Percentiles rank a stretch among this genome's conserved stretches.
These are phyloP conservation scores for Tylochromis polylepis DNA, from an alignment of 2,113 vertebrate genomes.

Conservation along the genomic window DNA sequence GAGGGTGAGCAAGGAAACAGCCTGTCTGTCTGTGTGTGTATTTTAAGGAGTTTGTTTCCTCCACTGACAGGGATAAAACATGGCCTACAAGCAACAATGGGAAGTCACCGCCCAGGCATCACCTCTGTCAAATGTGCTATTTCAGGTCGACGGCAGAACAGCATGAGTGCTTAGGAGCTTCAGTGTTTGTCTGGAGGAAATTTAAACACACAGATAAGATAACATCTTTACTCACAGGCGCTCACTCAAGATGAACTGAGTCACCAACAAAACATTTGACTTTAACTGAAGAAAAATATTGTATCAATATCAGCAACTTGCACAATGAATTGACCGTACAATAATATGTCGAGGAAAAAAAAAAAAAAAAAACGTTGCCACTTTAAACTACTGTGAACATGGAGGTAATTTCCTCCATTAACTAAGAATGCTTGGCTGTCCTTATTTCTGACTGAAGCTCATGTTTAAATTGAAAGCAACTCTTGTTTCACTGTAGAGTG, in stretches of 20 bases:
- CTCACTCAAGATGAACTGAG: background rate
- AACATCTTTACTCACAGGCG: background rate
- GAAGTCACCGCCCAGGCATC: background rate
- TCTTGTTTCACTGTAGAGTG: background rate
- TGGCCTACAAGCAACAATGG: background rate
- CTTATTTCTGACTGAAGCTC: background rate
- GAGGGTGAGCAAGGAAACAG: background rate
- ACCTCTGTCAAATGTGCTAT: constrained; percentile 2
- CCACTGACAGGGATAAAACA: background rate
- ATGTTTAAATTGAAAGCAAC: background rate
- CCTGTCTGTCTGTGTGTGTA: background rate
- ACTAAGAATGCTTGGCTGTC: background rate
- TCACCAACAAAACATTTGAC: background rate
- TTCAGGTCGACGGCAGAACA: background rate
- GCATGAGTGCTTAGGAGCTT: background rate
- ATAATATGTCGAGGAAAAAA: background rate
- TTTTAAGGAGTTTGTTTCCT: constrained; percentile 15
- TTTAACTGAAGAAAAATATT: background rate
- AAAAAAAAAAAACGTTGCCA: too few species aligned
- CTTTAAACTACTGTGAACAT: background rate
- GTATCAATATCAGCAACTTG: background rate
- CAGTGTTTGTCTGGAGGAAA: background rate
- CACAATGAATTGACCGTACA: background rate
- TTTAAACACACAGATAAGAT: background rate
- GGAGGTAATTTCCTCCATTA: background rate